Evolutionary conservation across 2,888 invertebrate species (phyloP).

Genomic region (Electrophaes corylata): DNA sequence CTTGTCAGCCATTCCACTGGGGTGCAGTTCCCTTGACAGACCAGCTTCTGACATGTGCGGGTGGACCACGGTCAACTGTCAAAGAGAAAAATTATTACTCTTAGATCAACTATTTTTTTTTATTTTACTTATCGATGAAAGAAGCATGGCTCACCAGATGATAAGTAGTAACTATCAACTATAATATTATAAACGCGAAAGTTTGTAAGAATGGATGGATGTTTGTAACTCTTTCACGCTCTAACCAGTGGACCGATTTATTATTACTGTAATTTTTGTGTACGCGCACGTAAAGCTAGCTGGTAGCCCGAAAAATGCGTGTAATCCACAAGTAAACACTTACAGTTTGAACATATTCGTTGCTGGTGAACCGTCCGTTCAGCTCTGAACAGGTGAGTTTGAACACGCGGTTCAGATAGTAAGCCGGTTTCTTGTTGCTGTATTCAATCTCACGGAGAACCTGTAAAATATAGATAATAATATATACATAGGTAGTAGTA

Average conservation of each 20-base stretch:
- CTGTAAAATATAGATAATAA: constrained; percentile 47
- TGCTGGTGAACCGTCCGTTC: constrained; percentile 96
- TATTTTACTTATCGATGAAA: too few species aligned
- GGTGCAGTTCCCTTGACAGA: constrained; percentile 77
- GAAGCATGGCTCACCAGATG: too few species aligned
- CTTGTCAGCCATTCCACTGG: constrained; percentile 80
- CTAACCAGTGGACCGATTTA: too few species aligned
- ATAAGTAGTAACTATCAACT: too few species aligned
- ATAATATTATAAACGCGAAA: too few species aligned
- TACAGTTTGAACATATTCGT: constrained; percentile 97
- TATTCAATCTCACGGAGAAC: constrained; percentile 93
- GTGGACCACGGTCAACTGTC: constrained; percentile 93
- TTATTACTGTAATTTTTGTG: too few species aligned
- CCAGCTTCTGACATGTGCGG: constrained; percentile 86
- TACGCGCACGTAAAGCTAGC: too few species aligned
- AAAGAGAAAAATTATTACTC: neutral
- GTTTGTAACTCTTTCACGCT: too few species aligned
- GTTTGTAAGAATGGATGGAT: too few species aligned
- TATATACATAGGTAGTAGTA: too few species aligned
- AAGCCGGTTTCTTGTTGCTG: constrained; percentile 98
- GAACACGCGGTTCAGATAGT: constrained; percentile 97
- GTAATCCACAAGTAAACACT: too few species aligned
- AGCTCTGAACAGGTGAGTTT: constrained; percentile 97
- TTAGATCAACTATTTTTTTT: neutral
- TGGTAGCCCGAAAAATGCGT: too few species aligned